Conservation (phyloP, 2,797 vertebrate species). For the Onychomys leucogaster region DNA sequence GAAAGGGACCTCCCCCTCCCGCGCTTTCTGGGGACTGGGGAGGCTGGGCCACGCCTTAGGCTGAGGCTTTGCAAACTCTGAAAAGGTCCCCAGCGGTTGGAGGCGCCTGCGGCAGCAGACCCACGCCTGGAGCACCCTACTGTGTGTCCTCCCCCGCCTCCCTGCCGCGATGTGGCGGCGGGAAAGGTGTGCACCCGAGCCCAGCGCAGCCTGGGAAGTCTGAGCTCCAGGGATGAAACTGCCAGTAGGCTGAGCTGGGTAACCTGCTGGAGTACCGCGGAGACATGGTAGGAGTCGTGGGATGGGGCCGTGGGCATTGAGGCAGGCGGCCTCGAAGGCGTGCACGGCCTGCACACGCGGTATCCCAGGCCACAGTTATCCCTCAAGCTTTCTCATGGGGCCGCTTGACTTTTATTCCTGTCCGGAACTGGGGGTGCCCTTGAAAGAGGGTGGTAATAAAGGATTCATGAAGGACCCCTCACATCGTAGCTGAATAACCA, state of each 20-base stretch:
- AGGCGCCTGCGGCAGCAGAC: background rate
- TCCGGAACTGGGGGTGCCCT: background rate
- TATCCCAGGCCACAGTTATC: background rate
- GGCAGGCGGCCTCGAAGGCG: constrained; percentile 5
- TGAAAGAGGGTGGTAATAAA: background rate
- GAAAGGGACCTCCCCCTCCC: constrained; percentile 72
- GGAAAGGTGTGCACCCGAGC: background rate
- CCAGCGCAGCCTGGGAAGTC: background rate
- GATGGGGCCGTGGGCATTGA: background rate
- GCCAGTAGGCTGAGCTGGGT: background rate
- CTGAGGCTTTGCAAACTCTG: constrained; percentile 50
- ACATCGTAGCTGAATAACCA: background rate
- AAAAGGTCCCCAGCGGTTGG: background rate
- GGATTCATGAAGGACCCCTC: background rate
- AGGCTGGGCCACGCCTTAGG: background rate
- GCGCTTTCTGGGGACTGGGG: constrained; percentile 49
- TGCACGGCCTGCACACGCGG: rapidly evolving
- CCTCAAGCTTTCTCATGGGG: background rate
- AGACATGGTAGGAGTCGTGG: constrained; percentile 68
- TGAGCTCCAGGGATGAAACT: background rate
- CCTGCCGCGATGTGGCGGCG: background rate
- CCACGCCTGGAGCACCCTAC: background rate
- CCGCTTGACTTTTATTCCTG: background rate
- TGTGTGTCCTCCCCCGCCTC: background rate
- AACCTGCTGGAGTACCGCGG: background rate